phyloP scores from a whole-genome alignment of 2,113 vertebrate species.

The Pardalotus punctatus region DNA sequence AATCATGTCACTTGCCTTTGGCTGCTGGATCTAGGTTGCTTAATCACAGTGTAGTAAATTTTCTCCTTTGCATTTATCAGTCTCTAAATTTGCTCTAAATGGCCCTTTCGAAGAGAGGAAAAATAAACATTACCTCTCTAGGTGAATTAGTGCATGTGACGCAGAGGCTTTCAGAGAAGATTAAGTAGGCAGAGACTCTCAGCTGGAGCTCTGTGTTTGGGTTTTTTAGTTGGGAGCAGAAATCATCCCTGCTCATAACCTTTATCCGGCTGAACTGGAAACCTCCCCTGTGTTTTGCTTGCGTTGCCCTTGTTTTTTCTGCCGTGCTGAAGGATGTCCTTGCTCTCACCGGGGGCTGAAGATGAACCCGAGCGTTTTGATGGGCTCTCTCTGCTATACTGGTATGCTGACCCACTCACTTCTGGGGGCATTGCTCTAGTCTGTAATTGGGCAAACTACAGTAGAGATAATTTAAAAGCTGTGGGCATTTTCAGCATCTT shows the following conservation, averaged over 20 bases:
- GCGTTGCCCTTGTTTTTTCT: neutral
- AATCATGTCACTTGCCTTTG: neutral
- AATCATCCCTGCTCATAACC: constrained; percentile 64
- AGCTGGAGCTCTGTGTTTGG: constrained; percentile 67
- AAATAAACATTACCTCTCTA: constrained; percentile 37
- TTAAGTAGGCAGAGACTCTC: constrained; percentile 78
- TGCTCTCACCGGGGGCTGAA: constrained; percentile 75
- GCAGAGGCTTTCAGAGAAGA: constrained; percentile 75
- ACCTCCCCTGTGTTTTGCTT: neutral
- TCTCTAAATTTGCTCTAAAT: neutral
- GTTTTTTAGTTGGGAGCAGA: constrained; percentile 55
- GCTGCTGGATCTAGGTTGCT: neutral
- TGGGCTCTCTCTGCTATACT: constrained; percentile 84
- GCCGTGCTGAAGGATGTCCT: constrained; percentile 69
- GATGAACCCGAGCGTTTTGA: constrained; percentile 76
- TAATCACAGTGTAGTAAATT: neutral
- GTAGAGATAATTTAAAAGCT: neutral
- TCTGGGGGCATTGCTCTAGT: neutral
- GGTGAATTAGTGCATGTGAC: constrained; percentile 72
- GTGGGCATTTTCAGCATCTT: neutral
- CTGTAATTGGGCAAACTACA: neutral
- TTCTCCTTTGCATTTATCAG: neutral
- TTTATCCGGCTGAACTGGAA: neutral
- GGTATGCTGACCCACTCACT: constrained; percentile 66
- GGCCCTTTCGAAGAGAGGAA: neutral